Evolutionary conservation across 2,113 vertebrate species (phyloP).

Genomic region (Eublepharis macularius): DNA sequence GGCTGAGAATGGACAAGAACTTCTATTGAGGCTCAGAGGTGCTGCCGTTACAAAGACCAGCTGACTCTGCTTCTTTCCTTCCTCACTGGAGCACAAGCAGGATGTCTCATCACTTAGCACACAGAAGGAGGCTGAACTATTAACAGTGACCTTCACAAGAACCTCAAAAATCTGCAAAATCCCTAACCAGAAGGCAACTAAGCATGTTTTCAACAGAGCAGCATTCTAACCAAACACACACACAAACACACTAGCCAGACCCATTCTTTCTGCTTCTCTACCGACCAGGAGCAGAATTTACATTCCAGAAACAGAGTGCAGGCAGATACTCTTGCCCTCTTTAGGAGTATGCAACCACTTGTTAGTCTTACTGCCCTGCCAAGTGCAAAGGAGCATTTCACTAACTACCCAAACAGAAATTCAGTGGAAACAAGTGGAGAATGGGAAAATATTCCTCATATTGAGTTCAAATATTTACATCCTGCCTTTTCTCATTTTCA

Average conservation of each 20-base stretch:
- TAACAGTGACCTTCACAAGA: not conserved
- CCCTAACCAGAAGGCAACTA: not conserved
- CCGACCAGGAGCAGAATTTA: not conserved
- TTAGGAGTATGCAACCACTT: not conserved
- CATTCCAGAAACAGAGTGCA: not conserved
- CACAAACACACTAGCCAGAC: not conserved
- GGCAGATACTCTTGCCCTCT: not conserved
- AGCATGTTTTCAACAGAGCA: not conserved
- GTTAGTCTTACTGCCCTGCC: not conserved
- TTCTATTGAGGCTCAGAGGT: not conserved
- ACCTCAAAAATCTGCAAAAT: not conserved
- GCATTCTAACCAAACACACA: no score
- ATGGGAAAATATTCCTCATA: no score
- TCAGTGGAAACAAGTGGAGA: no score
- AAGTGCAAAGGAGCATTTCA: not conserved
- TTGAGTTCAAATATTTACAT: no score
- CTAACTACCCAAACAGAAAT: not conserved
- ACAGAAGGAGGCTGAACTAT: not conserved
- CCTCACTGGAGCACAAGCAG: not conserved
- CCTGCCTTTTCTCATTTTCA: no score
- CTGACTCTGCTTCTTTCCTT: not conserved
- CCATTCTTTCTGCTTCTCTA: not conserved
- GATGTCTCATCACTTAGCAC: accelerated
- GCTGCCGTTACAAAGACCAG: not conserved
- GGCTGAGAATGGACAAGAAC: not conserved